phyloP scores from a whole-genome alignment of 2,113 vertebrate genomes.

The Dasyprocta punctata region DNA sequence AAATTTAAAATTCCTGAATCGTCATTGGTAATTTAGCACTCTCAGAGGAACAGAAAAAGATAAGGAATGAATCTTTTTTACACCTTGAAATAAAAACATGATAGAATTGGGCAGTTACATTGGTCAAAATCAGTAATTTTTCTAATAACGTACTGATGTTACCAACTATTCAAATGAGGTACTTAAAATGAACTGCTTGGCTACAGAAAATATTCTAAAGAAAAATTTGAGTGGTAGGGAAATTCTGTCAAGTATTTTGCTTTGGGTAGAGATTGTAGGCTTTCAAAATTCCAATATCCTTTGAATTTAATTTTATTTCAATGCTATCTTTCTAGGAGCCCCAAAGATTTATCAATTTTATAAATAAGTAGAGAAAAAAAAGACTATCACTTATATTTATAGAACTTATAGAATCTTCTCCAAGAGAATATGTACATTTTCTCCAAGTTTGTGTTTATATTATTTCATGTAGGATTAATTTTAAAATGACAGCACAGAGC shows the following conservation, averaged over 20 bases:
- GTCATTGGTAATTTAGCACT: neutral
- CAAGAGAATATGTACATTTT: too few relatives aligned
- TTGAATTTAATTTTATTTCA: conserved; percentile 51
- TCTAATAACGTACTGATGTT: neutral
- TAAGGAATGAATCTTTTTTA: neutral
- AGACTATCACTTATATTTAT: neutral
- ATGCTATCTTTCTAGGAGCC: neutral
- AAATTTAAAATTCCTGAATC: neutral
- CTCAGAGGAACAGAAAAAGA: neutral
- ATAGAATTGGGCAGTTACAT: neutral
- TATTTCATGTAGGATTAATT: conserved; percentile 20
- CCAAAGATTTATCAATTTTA: conserved; percentile 39
- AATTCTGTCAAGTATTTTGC: neutral
- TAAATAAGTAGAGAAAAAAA: neutral
- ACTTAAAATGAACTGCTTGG: neutral
- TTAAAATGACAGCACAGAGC: neutral
- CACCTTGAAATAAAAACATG: neutral
- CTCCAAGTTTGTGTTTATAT: neutral
- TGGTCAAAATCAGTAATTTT: neutral
- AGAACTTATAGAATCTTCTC: too few relatives aligned
- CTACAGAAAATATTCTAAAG: neutral
- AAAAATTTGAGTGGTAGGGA: neutral
- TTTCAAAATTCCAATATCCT: conserved; percentile 9
- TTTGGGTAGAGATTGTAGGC: neutral
- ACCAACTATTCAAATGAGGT: neutral